Conservation (phyloP, 1,140 invertebrate species). For the Drosophila obscura region DNA sequence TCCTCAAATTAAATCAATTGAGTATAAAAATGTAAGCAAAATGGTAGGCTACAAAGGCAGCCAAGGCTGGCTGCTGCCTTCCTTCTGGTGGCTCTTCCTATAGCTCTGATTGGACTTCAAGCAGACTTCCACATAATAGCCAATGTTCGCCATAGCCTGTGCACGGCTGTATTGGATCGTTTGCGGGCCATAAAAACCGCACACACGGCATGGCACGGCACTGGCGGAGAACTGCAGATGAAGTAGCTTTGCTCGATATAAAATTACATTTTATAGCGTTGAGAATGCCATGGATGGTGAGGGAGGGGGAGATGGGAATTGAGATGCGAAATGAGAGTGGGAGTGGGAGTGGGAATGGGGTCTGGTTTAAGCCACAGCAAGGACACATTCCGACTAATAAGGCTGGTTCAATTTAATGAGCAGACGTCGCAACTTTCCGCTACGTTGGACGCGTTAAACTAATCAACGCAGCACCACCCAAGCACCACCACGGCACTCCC, state of each 20-base stretch:
- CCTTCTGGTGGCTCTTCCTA: too few species aligned
- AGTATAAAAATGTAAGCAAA: too few species aligned
- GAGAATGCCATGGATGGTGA: not conserved
- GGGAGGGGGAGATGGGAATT: slow-evolving; percentile 11
- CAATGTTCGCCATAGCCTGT: slow-evolving; percentile 1
- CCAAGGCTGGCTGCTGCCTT: too few species aligned
- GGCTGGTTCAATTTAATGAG: slow-evolving; percentile 79
- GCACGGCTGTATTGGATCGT: slow-evolving; percentile 38
- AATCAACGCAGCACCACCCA: slow-evolving; percentile 63
- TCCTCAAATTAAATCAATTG: too few species aligned
- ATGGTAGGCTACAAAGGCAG: too few species aligned
- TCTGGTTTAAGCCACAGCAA: slow-evolving; percentile 11
- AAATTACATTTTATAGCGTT: slow-evolving; percentile 64
- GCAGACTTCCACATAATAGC: too few species aligned
- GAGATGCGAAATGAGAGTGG: not conserved
- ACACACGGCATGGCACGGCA: slow-evolving; percentile 13
- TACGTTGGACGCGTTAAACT: slow-evolving; percentile 79
- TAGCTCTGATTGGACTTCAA: too few species aligned
- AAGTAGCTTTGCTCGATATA: slow-evolving; percentile 55
- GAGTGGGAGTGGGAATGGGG: not conserved
- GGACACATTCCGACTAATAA: slow-evolving; percentile 72
- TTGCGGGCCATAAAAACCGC: slow-evolving; percentile 49
- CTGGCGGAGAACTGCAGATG: slow-evolving; percentile 15
- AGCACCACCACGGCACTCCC: not conserved
- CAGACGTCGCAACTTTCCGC: slow-evolving; percentile 77